phyloP scores from a whole-genome alignment of 1,140 invertebrate genomes.

The Melitaea cinxia region DNA sequence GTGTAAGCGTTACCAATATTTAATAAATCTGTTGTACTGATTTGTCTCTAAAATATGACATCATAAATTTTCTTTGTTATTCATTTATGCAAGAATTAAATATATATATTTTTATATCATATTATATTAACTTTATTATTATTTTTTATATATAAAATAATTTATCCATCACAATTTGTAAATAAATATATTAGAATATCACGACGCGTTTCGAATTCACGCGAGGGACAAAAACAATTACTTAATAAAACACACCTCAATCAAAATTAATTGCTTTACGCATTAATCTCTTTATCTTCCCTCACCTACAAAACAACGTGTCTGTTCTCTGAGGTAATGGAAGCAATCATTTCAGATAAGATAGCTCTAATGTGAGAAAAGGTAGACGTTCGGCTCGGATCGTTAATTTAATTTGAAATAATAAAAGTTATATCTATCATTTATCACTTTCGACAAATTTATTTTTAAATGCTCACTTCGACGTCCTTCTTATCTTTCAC shows the following conservation, averaged over 20 bases:
- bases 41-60: too few species aligned
- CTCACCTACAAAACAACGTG: slow-evolving; percentile 73
- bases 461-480: slow-evolving; percentile 76
- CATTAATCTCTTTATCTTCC: slow-evolving; percentile 54
- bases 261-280: slow-evolving; percentile 75
- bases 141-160: neutral
- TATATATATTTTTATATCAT: too few species aligned
- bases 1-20: too few species aligned
- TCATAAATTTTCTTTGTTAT: too few species aligned
- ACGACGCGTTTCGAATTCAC: slow-evolving; percentile 66
- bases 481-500: slow-evolving; percentile 65
- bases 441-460: slow-evolving; percentile 81
- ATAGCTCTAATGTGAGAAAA: slow-evolving; percentile 80
- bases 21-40: too few species aligned
- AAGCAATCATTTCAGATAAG: slow-evolving; percentile 81
- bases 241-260: slow-evolving; percentile 81
- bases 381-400: slow-evolving; percentile 71
- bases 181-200: slow-evolving; percentile 42
- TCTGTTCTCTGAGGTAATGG: slow-evolving; percentile 75
- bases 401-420: slow-evolving; percentile 81
- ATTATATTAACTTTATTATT: neutral
- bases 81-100: too few species aligned
- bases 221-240: slow-evolving; percentile 79
- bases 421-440: slow-evolving; percentile 80
- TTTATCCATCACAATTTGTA: slow-evolving; percentile 34